These are phyloP conservation scores for Horisme vitalbata DNA, from an alignment of 2,888 invertebrate species.

Conservation along the genomic window DNA sequence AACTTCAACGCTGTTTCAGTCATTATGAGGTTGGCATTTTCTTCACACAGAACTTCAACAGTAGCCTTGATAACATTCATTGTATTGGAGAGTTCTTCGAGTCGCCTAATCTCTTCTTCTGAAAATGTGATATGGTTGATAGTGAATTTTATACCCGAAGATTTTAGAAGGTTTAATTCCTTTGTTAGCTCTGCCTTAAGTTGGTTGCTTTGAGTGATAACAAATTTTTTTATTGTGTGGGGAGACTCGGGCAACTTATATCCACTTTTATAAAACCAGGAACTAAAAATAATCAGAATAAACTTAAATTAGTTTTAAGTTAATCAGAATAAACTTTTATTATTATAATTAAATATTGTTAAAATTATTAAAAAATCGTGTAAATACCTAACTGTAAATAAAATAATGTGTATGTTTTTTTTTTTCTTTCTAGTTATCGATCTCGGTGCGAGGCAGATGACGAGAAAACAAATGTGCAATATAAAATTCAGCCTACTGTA, in stretches of 20 bases:
- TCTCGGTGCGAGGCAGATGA: too few species aligned
- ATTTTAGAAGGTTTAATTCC: conserved; percentile 10
- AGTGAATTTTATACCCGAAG: conserved; percentile 5
- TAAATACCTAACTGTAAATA: too few species aligned
- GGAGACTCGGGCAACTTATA: conserved; percentile 10
- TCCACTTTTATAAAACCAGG: conserved; percentile 4
- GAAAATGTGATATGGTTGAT: conserved; percentile 6
- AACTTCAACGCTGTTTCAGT: conserved; percentile 9
- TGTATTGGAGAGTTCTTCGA: conserved; percentile 6
- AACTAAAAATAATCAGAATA: too few species aligned
- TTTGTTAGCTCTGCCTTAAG: conserved; percentile 7
- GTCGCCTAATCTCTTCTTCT: conserved; percentile 4
- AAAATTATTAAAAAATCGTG: too few species aligned
- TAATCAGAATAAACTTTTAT: too few species aligned
- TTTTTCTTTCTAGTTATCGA: too few species aligned
- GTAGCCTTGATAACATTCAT: conserved; percentile 3
- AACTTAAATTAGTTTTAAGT: too few species aligned
- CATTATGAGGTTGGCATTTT: conserved; percentile 6
- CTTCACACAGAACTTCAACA: conserved; percentile 9
- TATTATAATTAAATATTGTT: too few species aligned
- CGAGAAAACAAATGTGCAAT: too few species aligned
- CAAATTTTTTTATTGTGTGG: conserved; percentile 11
- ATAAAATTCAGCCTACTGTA: too few species aligned
- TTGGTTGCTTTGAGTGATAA: conserved; percentile 7
- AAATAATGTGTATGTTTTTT: too few species aligned